Conservation (phyloP, 2,113 vertebrate species). For the Gymnocephalus cernua region DNA sequence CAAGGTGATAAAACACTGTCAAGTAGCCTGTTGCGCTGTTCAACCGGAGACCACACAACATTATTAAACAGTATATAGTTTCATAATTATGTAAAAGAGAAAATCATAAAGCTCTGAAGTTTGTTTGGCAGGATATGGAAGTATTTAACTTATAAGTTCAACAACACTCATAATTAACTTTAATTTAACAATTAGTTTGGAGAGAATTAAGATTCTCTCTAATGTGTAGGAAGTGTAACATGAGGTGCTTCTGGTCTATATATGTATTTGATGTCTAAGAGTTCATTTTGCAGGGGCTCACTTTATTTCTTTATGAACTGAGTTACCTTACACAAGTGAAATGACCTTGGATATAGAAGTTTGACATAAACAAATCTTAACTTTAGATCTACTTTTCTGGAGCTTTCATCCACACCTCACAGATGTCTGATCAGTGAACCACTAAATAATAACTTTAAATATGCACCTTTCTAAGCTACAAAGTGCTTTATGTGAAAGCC, state of each 20-base stretch:
- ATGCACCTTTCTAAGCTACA: too few species aligned
- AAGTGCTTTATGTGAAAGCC: too few species aligned
- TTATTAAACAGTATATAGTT: not conserved
- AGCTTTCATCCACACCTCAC: not conserved
- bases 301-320: not conserved
- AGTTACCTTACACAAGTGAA: not conserved
- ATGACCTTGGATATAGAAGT: not conserved
- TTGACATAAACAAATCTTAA: not conserved
- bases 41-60: not conserved
- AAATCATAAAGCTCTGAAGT: not conserved
- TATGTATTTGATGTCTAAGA: not conserved
- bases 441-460: not conserved
- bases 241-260: not conserved
- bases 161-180: conserved; percentile 2
- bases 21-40: not conserved
- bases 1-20: not conserved
- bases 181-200: conserved; percentile 11
- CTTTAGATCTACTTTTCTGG: not conserved
- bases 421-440: not conserved
- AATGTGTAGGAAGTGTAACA: not conserved
- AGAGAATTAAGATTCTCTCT: not conserved
- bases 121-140: not conserved
- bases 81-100: not conserved
- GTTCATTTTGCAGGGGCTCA: not conserved
- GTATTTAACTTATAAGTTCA: not conserved